These are phyloP conservation scores for Haemorhous mexicanus DNA, from an alignment of 2,113 vertebrate species.

Conservation along the genomic window DNA sequence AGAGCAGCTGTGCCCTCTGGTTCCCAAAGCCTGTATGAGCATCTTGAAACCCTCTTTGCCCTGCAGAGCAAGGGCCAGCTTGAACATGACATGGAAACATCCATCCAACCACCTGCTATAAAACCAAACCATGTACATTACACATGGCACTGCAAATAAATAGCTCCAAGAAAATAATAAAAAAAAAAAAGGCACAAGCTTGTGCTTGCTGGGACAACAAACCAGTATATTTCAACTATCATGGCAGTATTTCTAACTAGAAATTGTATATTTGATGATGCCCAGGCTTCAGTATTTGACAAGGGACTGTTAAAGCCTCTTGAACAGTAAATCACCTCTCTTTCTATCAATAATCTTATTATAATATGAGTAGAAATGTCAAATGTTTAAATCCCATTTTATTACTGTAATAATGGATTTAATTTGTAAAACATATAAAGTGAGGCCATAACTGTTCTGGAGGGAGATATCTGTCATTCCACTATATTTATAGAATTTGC, in stretches of 20 bases:
- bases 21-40: neutral
- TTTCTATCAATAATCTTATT: slow-evolving; percentile 49
- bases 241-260: neutral
- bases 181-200: neutral
- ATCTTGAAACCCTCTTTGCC: neutral
- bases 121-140: neutral
- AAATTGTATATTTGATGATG: slow-evolving; percentile 37
- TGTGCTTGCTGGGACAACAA: neutral
- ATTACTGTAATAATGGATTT: slow-evolving; percentile 51
- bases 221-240: neutral
- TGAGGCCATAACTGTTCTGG: slow-evolving; percentile 5
- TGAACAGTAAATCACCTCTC: slow-evolving; percentile 31
- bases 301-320: slow-evolving; percentile 4
- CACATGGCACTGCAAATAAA: neutral
- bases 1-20: neutral
- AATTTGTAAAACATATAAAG: slow-evolving; percentile 57
- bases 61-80: neutral
- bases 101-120: neutral
- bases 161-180: neutral
- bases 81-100: neutral
- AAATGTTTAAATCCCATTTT: slow-evolving; percentile 42
- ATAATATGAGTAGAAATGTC: slow-evolving; percentile 44
- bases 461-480: neutral
- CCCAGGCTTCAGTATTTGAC: slow-evolving; percentile 3
- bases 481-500: neutral